Evolutionary conservation across 2,797 vertebrate genomes (phyloP), one percentile per base, ranked within the genome.

Genomic region (Cyclopterus lumpus): DNA sequence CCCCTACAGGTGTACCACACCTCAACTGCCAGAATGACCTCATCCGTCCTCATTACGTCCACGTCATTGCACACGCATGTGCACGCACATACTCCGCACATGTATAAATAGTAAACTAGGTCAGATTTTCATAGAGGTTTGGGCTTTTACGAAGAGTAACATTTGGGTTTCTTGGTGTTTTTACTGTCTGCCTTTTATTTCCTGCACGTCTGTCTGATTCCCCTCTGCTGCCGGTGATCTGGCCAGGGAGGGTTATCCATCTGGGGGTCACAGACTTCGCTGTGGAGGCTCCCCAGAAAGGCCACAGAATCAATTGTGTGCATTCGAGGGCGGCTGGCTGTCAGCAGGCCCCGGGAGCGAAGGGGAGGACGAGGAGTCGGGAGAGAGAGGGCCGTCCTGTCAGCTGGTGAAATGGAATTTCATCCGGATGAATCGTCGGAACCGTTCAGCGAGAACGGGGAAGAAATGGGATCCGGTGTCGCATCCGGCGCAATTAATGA

Each of bases 21-120:
- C 77, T 36, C 85, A 51, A 71, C 76, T 67, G 66, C 77, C 77
- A 62, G 20, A 71, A 12, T 87, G 83, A 87, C 90, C 89, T 85
- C 81, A 86, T 91, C 86, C 28, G 88, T 91, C 86, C 90, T 86
- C 88, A 88, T 93, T 91, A 86, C 73, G 91, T 90, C 88, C 84
- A 85, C 85, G 77, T 86, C 79, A 85, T 88, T 83, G 79, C 83
- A 84, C 86, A 81, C 18, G 22, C 77, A 46, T 76, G 49, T 32
- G n/a, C 77, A 80, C 58, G 20, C 42, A 65, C 57, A 59, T 48
- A 54, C 61, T 71, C 55, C 61, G 58, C 80, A 64, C 62, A 60
- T 75, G 74, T 85, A 85, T 75, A 69, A 81, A 82, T 89, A 81
- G 81, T 82, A 81, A 93, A 88, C 71, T 91, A 89, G 92, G 92